phyloP scores from a whole-genome alignment of 2,797 vertebrate species.

The Dromococcyx pavoninus region DNA sequence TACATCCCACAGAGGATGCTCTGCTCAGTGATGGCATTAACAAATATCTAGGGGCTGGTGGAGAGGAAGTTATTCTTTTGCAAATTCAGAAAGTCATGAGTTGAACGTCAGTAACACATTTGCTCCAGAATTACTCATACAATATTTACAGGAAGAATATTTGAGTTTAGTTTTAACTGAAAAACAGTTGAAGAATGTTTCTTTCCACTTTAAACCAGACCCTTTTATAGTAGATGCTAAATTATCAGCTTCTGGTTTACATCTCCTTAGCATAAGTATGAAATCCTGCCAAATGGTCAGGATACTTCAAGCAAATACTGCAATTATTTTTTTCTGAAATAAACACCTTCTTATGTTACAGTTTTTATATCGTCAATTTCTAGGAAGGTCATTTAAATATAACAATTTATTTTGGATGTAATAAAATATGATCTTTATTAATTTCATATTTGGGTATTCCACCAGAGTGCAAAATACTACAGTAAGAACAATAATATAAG shows the following conservation, averaged over 20 bases:
- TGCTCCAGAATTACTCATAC: not conserved
- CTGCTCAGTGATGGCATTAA: not conserved
- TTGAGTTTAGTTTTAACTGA: not conserved
- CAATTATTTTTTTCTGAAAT: constrained; percentile 71
- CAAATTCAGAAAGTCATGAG: not conserved
- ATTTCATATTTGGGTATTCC: constrained; percentile 68
- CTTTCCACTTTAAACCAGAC: constrained; percentile 30
- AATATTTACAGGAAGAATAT: not conserved
- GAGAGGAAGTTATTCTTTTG: not conserved
- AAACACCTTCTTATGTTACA: constrained; percentile 70
- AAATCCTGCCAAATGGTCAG: constrained; percentile 58
- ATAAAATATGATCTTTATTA: constrained; percentile 66
- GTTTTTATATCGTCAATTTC: constrained; percentile 61
- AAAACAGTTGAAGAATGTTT: constrained; percentile 11
- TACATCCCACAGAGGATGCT: not conserved
- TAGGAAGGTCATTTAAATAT: constrained; percentile 65
- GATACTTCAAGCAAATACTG: constrained; percentile 64
- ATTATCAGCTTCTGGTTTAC: constrained; percentile 70
- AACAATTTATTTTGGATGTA: constrained; percentile 68
- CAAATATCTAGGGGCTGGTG: not conserved
- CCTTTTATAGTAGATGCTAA: constrained; percentile 55
- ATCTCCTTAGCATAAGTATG: constrained; percentile 55
- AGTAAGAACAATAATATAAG: constrained; percentile 49
- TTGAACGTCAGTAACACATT: not conserved
- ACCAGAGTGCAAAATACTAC: constrained; percentile 60